A percentile compares a stretch with the other conserved stretches of the same genome.
These are phyloP conservation scores for Suncus etruscus DNA, from an alignment of 2,113 vertebrate species.

Conservation along the genomic window DNA sequence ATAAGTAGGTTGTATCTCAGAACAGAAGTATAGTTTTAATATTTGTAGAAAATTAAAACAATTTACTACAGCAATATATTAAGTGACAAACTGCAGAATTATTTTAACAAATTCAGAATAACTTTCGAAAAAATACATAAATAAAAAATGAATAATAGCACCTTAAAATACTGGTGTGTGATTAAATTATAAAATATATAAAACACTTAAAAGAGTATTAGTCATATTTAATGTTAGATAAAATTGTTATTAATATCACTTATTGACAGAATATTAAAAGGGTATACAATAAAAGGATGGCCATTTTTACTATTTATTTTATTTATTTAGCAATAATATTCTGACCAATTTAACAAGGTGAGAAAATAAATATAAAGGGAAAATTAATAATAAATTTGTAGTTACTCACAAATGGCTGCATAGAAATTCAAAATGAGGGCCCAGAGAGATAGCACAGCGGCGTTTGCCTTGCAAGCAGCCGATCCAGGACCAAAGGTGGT, in stretches of 20 bases:
- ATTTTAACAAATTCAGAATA: conserved; percentile 47
- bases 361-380: conserved; percentile 45
- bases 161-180: not conserved
- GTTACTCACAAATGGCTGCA: not conserved
- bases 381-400: conserved; percentile 11
- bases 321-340: not conserved
- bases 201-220: not conserved
- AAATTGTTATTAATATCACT: not conserved
- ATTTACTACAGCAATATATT: conserved; percentile 30
- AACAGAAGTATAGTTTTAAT: no score
- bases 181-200: conserved; percentile 8
- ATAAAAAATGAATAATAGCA: conserved; percentile 26
- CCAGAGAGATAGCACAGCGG: no score
- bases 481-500: no score
- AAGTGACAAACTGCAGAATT: conserved; percentile 25
- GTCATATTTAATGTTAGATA: conserved; percentile 11
- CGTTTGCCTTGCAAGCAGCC: no score
- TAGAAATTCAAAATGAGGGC: no score
- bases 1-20: no score
- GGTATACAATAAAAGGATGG: not conserved
- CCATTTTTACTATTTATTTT: not conserved
- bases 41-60: conserved; percentile 28
- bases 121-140: conserved; percentile 21
- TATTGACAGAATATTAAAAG: conserved; percentile 25
- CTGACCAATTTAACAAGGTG: not conserved